Conservation (phyloP, 2,113 vertebrate genomes). For the Alaudala cheleensis region DNA sequence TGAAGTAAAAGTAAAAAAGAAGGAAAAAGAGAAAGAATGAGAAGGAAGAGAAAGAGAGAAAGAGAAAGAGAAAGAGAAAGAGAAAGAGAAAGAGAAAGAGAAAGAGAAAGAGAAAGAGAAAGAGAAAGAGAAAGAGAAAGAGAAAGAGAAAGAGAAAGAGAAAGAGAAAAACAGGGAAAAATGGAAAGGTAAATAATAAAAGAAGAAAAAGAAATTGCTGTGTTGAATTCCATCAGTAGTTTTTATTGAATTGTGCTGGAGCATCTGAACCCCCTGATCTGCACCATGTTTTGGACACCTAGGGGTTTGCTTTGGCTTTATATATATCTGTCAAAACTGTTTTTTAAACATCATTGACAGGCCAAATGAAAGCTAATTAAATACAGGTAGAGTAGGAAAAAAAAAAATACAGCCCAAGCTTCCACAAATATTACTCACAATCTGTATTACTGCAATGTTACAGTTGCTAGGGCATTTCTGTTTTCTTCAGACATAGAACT, state of each 20-base stretch:
- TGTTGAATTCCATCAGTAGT: not conserved
- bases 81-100: fast-evolving
- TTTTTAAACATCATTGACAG: not conserved
- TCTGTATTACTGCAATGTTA: not conserved
- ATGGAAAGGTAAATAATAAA: not conserved
- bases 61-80: not conserved
- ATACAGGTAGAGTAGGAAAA: not conserved
- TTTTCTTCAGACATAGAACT: not conserved
- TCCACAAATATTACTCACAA: not conserved
- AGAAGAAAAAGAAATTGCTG: fast-evolving
- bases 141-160: fast-evolving
- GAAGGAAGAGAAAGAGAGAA: too few species aligned
- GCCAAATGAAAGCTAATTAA: not conserved
- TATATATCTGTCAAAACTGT: not conserved
- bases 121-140: too few species aligned
- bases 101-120: fast-evolving
- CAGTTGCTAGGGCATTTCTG: fast-evolving
- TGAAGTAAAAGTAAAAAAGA: fast-evolving
- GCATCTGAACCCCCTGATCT: fast-evolving
- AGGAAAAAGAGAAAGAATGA: fast-evolving
- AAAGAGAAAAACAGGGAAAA: not conserved
- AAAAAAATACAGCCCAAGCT: not conserved
- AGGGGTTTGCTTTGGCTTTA: not conserved
- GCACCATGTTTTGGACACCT: not conserved
- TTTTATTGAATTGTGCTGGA: not conserved